Conservation (phyloP, 2,113 vertebrate genomes). For the Phyllostomus discolor region DNA sequence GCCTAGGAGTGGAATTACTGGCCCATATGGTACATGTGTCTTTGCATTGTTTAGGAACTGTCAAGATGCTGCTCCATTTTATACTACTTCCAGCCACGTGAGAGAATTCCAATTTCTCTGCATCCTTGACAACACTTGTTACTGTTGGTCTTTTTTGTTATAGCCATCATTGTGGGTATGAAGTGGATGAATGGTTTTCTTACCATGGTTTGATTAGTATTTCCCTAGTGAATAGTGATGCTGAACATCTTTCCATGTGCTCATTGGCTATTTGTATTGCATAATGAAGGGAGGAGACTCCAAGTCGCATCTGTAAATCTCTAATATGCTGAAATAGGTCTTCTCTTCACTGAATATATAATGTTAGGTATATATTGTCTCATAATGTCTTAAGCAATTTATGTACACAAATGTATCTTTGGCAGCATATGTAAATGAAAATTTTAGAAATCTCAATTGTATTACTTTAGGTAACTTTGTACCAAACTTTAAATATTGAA, state of each 20-base stretch:
- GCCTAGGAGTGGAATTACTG: background rate
- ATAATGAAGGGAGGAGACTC: background rate
- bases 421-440: background rate
- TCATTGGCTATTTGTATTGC: background rate
- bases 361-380: background rate
- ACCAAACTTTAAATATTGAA: background rate
- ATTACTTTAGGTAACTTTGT: background rate
- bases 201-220: background rate
- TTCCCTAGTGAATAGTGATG: background rate
- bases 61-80: background rate
- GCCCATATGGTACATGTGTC: background rate
- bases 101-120: background rate
- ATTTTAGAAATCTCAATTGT: background rate
- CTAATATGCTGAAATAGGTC: background rate
- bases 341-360: background rate
- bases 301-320: background rate
- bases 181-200: background rate
- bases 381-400: background rate
- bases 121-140: background rate
- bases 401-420: background rate
- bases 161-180: background rate
- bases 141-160: background rate
- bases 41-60: background rate
- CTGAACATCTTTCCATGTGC: background rate
- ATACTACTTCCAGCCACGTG: background rate